These are phyloP conservation scores for Hipparchia semele DNA, from an alignment of 2,888 invertebrate genomes.

Conservation along the genomic window DNA sequence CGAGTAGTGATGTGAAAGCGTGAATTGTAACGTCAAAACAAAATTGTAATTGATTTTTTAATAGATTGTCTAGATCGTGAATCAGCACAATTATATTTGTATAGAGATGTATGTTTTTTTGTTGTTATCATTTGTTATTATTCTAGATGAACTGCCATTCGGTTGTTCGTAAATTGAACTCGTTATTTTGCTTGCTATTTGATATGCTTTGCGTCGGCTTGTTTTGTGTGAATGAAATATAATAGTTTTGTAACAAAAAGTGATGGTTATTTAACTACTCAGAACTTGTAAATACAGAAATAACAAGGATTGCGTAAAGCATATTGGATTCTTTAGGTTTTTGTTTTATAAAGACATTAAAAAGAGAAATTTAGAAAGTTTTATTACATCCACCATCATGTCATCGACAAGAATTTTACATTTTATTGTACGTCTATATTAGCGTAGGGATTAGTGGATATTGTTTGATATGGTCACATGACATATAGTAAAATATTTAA, in stretches of 20 bases:
- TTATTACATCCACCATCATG: not conserved
- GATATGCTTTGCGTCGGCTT: not conserved
- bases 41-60: constrained; percentile 40
- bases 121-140: constrained; percentile 19
- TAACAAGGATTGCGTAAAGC: not conserved
- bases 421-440: no score
- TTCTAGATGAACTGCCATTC: constrained; percentile 16
- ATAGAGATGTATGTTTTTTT: constrained; percentile 21
- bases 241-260: constrained; percentile 11
- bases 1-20: constrained; percentile 62
- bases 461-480: no score
- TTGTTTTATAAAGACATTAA: not conserved
- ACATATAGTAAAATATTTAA: no score
- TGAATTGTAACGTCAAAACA: constrained; percentile 38
- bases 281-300: not conserved
- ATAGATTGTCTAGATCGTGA: constrained; percentile 36
- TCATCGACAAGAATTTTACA: no score
- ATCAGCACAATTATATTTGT: constrained; percentile 31
- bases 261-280: constrained; percentile 4
- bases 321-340: not conserved
- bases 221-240: constrained; percentile 18
- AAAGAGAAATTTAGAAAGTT: constrained; percentile 3
- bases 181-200: constrained; percentile 16
- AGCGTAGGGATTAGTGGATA: no score
- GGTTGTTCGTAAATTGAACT: constrained; percentile 8